phyloP scores from a whole-genome alignment of 2,888 invertebrate species.

The Yponomeuta sedellus region DNA sequence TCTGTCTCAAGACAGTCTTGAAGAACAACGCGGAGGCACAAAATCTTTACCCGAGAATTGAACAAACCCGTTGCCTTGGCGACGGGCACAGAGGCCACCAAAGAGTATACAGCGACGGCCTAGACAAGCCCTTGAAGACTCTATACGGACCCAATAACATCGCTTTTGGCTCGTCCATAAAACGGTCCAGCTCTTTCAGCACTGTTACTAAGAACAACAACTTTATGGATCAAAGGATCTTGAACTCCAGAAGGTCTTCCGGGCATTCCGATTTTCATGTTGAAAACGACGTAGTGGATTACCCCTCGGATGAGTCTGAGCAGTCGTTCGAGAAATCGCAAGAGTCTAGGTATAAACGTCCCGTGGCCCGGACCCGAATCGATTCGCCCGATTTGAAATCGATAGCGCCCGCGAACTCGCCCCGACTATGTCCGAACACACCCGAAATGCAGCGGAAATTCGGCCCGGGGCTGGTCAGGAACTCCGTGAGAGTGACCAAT shows the following conservation, averaged over 20 bases:
- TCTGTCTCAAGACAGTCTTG: slow-evolving; percentile 59
- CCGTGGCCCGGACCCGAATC: slow-evolving; percentile 81
- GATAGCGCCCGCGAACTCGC: slow-evolving; percentile 62
- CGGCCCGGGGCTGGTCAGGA: slow-evolving; percentile 64
- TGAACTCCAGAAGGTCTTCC: slow-evolving; percentile 43
- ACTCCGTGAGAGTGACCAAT: slow-evolving; percentile 55
- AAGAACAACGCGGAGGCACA: slow-evolving; percentile 64
- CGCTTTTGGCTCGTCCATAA: slow-evolving; percentile 67
- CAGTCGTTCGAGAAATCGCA: slow-evolving; percentile 55
- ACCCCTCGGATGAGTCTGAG: slow-evolving; percentile 62
- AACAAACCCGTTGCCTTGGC: slow-evolving; percentile 61
- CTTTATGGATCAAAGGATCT: slow-evolving; percentile 46
- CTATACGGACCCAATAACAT: slow-evolving; percentile 29
- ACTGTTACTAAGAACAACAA: slow-evolving; percentile 69
- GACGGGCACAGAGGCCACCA: slow-evolving; percentile 48
- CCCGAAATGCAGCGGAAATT: slow-evolving; percentile 79
- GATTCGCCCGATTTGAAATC: slow-evolving; percentile 72
- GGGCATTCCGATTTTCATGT: slow-evolving; percentile 45
- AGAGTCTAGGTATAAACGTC: slow-evolving; percentile 80
- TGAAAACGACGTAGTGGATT: slow-evolving; percentile 39
- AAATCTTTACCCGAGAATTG: slow-evolving; percentile 48
- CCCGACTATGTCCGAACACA: slow-evolving; percentile 75
- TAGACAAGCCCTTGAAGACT: slow-evolving; percentile 33
- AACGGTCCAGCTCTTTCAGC: slow-evolving; percentile 81
- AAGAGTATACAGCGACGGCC: slow-evolving; percentile 46